Base-by-base conservation (phyloP, 2,113 vertebrate species). In the Elachura formosa region DNA sequence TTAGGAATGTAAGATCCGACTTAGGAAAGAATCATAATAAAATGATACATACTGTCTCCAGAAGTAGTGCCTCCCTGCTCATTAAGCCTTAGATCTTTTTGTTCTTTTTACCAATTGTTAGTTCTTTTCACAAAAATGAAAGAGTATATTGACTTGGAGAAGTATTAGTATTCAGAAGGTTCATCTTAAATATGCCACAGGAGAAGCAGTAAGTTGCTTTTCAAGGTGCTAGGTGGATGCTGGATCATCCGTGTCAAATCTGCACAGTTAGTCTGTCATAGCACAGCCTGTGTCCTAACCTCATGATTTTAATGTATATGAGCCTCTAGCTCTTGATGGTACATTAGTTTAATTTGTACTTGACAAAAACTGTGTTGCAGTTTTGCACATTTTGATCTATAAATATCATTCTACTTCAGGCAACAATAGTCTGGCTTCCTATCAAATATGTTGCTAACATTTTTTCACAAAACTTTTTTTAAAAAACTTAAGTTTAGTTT, bases 321-420 rank as follows among this genome's bases (percentile, higher is more conserved):
- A 94, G 71, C 74, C 2, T 3, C 56, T 43, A 91, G 71, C 71
- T 94, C 95, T 92, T 85, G 94, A 89, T 85, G 89, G 77, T 93
- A 90, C 84, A 93, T 96, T 94, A 94, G n/a, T 55, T 89, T 91
- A 68, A 94, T 87, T 84, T 93, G 46, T 95, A 67, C 31, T 85
- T 93, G 40, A 61, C 55, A 90, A 78, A 93, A 96, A 86, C 28
- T 24, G 2, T 49, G 55, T 84, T 97, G 56, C 48, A 45, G 63
- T 91, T 93, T 87, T 93, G 55, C 63, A 86, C 59, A 74, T 88
- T 72, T 71, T 82, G 31, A 20, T 90, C 58, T 90, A 43, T 83
- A 95, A 91, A 88, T 76, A 80, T 48, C 59, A 54, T 80, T 83
- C 28, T 80, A 51, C 78, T 90, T 94, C 29, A 62, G 87, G 67